These are phyloP conservation scores for Limanda limanda DNA, from an alignment of 2,113 vertebrate species.

Conservation along the genomic window DNA sequence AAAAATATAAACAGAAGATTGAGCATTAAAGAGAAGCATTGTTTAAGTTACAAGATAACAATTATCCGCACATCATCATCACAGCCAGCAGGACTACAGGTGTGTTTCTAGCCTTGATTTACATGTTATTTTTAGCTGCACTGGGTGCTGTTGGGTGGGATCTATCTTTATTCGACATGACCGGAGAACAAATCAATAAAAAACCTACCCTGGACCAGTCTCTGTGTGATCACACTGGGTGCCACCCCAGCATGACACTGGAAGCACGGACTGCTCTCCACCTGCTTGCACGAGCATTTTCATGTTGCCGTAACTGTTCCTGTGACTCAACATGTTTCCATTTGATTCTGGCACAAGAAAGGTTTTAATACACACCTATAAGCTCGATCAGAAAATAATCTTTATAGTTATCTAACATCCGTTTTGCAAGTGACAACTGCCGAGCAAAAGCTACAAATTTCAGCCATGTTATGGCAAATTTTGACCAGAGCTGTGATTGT, in stretches of 20 bases:
- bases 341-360: too few species aligned
- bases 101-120: constrained; percentile 54
- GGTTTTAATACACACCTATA: too few species aligned
- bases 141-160: constrained; percentile 56
- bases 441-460: too few species aligned
- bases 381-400: too few species aligned
- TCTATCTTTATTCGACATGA: constrained; percentile 72
- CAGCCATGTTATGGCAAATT: too few species aligned
- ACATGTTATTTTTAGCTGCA: constrained; percentile 68
- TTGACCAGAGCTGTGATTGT: too few species aligned
- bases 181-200: constrained; percentile 71
- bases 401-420: too few species aligned
- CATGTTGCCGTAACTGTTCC: background rate
- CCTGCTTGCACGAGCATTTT: background rate
- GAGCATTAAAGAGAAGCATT: constrained; percentile 22
- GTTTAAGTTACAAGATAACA: constrained; percentile 20
- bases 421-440: too few species aligned
- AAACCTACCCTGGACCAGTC: constrained; percentile 54
- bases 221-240: constrained; percentile 43
- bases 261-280: background rate
- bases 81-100: constrained; percentile 21
- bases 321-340: background rate
- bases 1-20: constrained; percentile 19
- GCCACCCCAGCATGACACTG: constrained; percentile 32
- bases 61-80: constrained; percentile 18